Conservation (phyloP, 2,113 vertebrate species). For the Miniopterus natalensis region DNA sequence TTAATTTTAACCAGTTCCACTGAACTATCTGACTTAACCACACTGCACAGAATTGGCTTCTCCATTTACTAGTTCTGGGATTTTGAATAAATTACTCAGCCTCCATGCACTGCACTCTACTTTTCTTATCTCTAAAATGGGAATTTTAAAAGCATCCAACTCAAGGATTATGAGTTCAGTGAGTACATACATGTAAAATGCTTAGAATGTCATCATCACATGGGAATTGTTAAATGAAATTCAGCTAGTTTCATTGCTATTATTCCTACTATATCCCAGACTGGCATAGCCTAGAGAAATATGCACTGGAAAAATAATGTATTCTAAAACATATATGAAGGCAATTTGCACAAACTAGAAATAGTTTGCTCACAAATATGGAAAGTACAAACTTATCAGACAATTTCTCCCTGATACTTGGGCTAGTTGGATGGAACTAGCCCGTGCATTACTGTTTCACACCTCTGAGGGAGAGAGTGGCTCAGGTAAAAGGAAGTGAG, state of each 20-base stretch:
- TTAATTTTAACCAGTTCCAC: neutral
- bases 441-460: neutral
- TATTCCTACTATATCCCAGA: neutral
- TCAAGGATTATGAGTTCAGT: neutral
- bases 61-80: neutral
- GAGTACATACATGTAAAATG: neutral
- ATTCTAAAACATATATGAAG: neutral
- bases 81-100: slow-evolving; percentile 4
- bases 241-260: neutral
- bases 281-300: neutral
- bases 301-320: neutral
- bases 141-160: neutral
- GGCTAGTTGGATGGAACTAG: neutral
- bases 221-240: neutral
- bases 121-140: neutral
- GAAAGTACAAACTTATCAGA: neutral
- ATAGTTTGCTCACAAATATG: neutral
- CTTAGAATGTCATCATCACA: neutral
- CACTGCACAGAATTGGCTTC: neutral
- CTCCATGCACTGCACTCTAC: neutral
- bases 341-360: neutral
- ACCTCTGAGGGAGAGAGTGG: neutral
- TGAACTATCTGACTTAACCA: neutral
- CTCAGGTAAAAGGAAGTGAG: neutral
- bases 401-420: neutral